Evolutionary conservation across 2,888 invertebrate genomes (phyloP), one percentile per base, ranked within the genome.

Genomic region (Liopterus haemorrhoidalis): DNA sequence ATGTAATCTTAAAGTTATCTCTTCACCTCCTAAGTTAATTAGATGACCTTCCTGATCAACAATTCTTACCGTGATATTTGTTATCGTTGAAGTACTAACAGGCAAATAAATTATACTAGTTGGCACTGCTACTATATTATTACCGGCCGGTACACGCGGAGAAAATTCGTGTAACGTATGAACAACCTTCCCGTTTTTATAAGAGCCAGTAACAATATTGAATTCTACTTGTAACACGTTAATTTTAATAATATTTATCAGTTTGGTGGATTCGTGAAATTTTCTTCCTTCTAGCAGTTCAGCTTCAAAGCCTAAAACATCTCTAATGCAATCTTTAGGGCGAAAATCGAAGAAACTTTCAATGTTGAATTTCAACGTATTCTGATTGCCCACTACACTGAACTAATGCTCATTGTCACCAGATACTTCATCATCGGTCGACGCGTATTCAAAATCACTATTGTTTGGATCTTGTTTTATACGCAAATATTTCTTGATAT

Each of bases 81-180:
- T 30, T 32, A 55, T 57, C 20, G 33, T 21, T 27, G 41, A 19
- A 6, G 42, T 46, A 11, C 41, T 14, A 21, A 56, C 27, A 22
- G 55, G 55, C 11, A 54, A 37, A 38, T 56, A 54, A 48, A 55
- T 52, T 22, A 54, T 30, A 15, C 50, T 39, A 6, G n/a, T 18
- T 12, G 39, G 39, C 5, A n/a, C 20, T 30, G 28, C 30, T 20
- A 39, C 9, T 12, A 39, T 39, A 20, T 39, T 39, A 4, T 30
- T 5, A 20, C 39, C 39, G 6, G n/a, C n/a, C n/a, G 52, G 50
- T 11, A 56, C 54, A 27, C 44, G 47, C 6, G 56, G 56, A 9
- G 54, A 59, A 52, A 62, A 62, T 49, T 59, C 54, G 43, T 63
- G 57, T 27, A 63, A 51, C 3, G 57, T 60, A 43, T 63, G 59